Evolutionary conservation across 2,113 vertebrate genomes (phyloP), one percentile per base, ranked within the genome.

Genomic region (Pseudopodoces humilis): DNA sequence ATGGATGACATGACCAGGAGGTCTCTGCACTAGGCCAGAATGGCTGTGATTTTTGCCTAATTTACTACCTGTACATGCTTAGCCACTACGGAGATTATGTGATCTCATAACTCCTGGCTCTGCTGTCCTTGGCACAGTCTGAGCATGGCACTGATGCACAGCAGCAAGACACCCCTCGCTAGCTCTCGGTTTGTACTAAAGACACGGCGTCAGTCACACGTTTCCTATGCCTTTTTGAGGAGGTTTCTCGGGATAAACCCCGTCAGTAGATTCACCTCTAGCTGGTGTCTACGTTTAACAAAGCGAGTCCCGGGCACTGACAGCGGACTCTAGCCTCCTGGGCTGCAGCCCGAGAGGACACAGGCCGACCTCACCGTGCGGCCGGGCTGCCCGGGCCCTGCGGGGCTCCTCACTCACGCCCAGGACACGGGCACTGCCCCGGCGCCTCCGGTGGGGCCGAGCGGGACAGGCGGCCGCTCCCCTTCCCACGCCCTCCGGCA

Each of bases 181-280:
- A 15, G 7, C 1, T 47, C 39, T 15, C 8, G 33, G 44, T 22
- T 33, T 27, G 14, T 5, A 5, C 12, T 5, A 16, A 30, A 39
- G 12, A 16, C 39, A 27, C 11, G 3, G 11, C 17, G 11, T 0
- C n/a, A 31, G 23, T 1, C 50, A 47, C 9, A 18, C 17, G 2
- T 6, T 35, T 35, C 44, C 35, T 6, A 0, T 0, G 15, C 3
- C 15, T 13, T 49, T 50, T 2, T 6, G 13, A 12, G 6, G 6
- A 17, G 6, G 6, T 30, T 15, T n/a, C 71, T 71, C 24, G 2
- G 35, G n/a, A 46, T 3, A 35, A 31, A 10, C 35, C 9, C 47
- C 3, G 7, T 2, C 58, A 5, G 17, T 18, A 6, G 17, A 15
- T 6, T 37, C 8, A 28, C 18, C 28, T 37, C 17, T 1, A 15